Conservation (phyloP, 2,888 invertebrate species). For the Sisyra nigra region DNA sequence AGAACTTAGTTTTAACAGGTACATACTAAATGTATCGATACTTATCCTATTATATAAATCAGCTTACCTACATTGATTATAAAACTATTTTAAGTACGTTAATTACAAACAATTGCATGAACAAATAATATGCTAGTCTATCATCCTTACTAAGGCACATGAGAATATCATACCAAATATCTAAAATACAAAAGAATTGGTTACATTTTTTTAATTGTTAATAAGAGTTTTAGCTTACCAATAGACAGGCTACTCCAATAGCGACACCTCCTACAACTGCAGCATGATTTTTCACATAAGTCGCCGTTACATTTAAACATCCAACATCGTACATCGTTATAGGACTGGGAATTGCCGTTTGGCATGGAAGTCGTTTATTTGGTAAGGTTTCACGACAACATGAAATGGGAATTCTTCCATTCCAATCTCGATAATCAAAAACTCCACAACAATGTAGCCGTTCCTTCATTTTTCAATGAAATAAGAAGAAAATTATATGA, state of each 20-base stretch:
- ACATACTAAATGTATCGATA: too few species aligned
- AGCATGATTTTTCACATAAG: slow-evolving; percentile 61
- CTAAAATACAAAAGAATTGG: slow-evolving; percentile 35
- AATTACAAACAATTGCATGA: too few species aligned
- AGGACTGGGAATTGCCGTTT: slow-evolving; percentile 33
- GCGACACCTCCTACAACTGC: slow-evolving; percentile 67
- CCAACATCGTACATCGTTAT: slow-evolving; percentile 54
- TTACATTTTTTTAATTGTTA: not conserved
- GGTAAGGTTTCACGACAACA: slow-evolving; percentile 52
- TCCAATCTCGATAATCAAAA: slow-evolving; percentile 59
- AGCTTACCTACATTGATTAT: too few species aligned
- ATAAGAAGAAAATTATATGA: too few species aligned
- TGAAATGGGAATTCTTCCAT: slow-evolving; percentile 51
- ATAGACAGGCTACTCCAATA: slow-evolving; percentile 65
- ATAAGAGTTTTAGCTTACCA: slow-evolving; percentile 39
- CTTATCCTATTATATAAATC: too few species aligned
- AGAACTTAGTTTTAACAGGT: too few species aligned
- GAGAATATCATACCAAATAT: slow-evolving; percentile 73
- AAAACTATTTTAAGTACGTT: too few species aligned
- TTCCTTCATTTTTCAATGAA: slow-evolving; percentile 23
- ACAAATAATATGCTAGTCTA: slow-evolving; percentile 32
- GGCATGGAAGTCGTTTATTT: slow-evolving; percentile 39
- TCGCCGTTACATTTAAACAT: slow-evolving; percentile 54
- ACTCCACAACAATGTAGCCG: slow-evolving; percentile 77
- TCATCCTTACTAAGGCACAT: slow-evolving; percentile 70